These are phyloP conservation scores for Eudemis profundana DNA, from an alignment of 2,888 invertebrate genomes.

Conservation along the genomic window DNA sequence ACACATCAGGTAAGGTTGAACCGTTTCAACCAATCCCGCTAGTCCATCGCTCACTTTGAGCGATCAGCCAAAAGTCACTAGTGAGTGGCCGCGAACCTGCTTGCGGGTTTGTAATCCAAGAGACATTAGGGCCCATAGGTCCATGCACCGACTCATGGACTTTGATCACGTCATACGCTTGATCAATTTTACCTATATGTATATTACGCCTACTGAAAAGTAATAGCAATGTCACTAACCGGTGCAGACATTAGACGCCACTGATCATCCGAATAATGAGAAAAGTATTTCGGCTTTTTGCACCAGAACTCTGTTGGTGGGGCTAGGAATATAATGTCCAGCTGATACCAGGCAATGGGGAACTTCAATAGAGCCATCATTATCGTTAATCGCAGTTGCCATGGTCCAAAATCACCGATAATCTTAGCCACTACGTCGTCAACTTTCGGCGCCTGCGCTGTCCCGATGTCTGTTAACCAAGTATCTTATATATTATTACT, in stretches of 20 bases:
- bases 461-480: too few species aligned
- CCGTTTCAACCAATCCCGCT: too few species aligned
- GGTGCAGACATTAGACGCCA: constrained; percentile 78
- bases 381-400: constrained; percentile 83
- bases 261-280: constrained; percentile 61
- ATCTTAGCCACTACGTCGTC: constrained; percentile 67
- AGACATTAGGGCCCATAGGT: too few species aligned
- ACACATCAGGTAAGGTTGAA: too few species aligned
- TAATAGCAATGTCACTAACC: constrained; percentile 57
- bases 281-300: constrained; percentile 63
- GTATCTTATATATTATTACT: too few species aligned
- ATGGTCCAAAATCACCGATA: constrained; percentile 85
- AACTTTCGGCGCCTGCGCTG: constrained; percentile 11
- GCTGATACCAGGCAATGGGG: constrained; percentile 87
- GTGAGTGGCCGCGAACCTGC: too few species aligned
- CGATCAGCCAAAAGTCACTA: too few species aligned
- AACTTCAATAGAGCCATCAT: constrained; percentile 85
- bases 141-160: too few species aligned
- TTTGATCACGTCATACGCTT: too few species aligned
- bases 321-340: constrained; percentile 87
- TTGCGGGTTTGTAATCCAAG: too few species aligned
- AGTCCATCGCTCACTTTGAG: too few species aligned
- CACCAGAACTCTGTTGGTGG: constrained; percentile 87
- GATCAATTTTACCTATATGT: too few species aligned
- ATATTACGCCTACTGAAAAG: neutral